Base-by-base conservation (phyloP, 1,140 invertebrate species). In the Lordiphosa stackelbergi region DNA sequence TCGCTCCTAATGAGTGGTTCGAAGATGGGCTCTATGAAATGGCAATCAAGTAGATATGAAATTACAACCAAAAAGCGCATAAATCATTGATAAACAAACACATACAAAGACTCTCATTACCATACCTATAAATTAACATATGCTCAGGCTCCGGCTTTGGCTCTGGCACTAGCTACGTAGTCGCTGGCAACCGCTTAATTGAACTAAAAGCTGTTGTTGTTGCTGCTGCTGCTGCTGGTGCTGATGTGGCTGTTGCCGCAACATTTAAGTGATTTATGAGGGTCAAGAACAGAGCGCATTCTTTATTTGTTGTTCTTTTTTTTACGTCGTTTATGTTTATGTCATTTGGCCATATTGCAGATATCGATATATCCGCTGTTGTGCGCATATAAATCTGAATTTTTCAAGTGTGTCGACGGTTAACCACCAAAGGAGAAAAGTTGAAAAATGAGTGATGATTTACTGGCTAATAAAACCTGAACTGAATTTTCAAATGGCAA, bases 241-340 rank as follows among this genome's bases (percentile, higher is more conserved):
- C 31, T 41, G 16, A 16, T 49, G 53, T 46, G 53, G 35, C 45
- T 75, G 36, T 57, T 54, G 47, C 16, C 22, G 11, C 10, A 60
- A 37, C 43, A 68, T 75, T 81, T 69, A 61, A 65, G 46, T 81
- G 75, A 81, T 83, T 81, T 81, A 81, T 81, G 75, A 42, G 53
- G 57, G 62, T 62, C 62, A 56, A 31, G 41, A 38, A n/a, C 19
- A 46, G 24, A 47, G 43, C 28, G 31, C 31, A 8, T 31, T 31
- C 28, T 31, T 31, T 31, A 6, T 31, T 31, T 31, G 6, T 31
- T 31, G 28, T 31, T 31, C 28, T 34, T 28, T 7, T 45, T 46
- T 34, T 46, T 28, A 46, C 43, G n/a, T 46, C 11, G 12, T 46
- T 46, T 22, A 5, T 45, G 43, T 46, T 46, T 45, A n/a, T 45